Conservation (phyloP, 2,797 vertebrate genomes). For the Siniperca undulata region DNA sequence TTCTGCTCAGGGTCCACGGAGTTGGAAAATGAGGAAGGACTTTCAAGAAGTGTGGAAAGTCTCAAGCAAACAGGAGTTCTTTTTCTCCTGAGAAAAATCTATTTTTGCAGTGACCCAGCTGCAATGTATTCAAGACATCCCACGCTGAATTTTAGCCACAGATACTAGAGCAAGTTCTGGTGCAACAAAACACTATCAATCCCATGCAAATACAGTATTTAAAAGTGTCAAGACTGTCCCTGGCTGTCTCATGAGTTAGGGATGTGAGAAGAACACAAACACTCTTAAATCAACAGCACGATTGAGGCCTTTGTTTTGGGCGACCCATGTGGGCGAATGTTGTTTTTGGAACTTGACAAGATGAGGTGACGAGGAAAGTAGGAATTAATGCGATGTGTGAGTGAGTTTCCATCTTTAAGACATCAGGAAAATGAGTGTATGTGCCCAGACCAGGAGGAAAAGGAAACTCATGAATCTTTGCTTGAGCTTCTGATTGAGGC, state of each 20-base stretch:
- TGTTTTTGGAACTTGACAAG: constrained; percentile 1
- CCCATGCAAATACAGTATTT: constrained; percentile 13
- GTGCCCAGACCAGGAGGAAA: not conserved
- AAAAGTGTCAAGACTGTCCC: constrained; percentile 5
- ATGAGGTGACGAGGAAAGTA: constrained; percentile 8
- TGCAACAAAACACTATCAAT: constrained; percentile 32
- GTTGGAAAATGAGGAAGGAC: constrained; percentile 32
- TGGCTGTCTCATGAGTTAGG: not conserved
- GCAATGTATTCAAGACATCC: constrained; percentile 2
- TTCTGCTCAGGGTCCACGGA: constrained; percentile 61
- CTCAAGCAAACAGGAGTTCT: not conserved
- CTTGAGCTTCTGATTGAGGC: not conserved
- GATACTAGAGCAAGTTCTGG: constrained; percentile 12
- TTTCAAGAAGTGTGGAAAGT: constrained; percentile 22
- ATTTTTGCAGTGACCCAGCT: constrained; percentile 39
- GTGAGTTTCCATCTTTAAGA: not conserved
- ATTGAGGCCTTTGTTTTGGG: constrained; percentile 13
- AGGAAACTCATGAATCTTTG: constrained; percentile 21
- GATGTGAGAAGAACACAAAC: constrained; percentile 15
- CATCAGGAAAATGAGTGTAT: not conserved
- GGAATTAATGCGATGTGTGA: not conserved
- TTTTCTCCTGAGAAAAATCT: constrained; percentile 31
- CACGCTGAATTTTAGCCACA: not conserved
- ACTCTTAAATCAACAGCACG: constrained; percentile 15
- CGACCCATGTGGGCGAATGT: not conserved